Conservation (phyloP, 2,888 invertebrate genomes). For the Ochropleura leucogaster region DNA sequence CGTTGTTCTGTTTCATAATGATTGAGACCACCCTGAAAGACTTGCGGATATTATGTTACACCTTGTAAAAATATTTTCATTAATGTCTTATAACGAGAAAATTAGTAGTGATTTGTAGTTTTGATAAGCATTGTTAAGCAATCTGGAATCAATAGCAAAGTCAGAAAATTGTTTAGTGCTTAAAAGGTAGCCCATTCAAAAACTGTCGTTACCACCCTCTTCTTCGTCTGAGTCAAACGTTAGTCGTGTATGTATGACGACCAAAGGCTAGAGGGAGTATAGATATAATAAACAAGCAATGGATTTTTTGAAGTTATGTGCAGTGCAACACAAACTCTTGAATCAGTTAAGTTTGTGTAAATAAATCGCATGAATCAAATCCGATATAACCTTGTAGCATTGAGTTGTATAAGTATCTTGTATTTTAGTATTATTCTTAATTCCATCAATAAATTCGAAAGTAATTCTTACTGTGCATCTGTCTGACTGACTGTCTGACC, state of each 20-base stretch:
- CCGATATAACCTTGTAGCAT: neutral
- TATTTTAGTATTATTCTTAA: too few relatives aligned
- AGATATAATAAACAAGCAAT: neutral
- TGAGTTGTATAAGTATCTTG: conserved; percentile 4
- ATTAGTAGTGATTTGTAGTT: neutral
- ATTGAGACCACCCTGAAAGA: too few relatives aligned
- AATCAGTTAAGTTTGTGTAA: neutral
- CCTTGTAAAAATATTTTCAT: too few relatives aligned
- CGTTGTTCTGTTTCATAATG: too few relatives aligned
- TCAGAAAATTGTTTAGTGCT: neutral
- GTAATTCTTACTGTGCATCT: neutral
- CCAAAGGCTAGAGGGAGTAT: neutral
- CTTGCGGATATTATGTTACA: too few relatives aligned
- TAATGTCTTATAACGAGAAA: neutral
- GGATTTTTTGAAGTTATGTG: neutral
- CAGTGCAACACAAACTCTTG: neutral
- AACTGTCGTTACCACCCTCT: neutral
- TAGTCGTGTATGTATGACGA: neutral
- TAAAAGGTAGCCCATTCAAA: neutral
- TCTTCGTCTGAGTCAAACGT: neutral
- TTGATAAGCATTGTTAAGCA: neutral
- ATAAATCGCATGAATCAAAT: conserved; percentile 8
- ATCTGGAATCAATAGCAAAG: neutral
- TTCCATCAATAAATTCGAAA: neutral
- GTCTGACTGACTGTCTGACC: neutral